Percentiles rank a stretch among this genome's conserved stretches.
These are phyloP conservation scores for Porites evermanni DNA, from an alignment of 92 coral and sea anemone species.

Conservation along the genomic window DNA sequence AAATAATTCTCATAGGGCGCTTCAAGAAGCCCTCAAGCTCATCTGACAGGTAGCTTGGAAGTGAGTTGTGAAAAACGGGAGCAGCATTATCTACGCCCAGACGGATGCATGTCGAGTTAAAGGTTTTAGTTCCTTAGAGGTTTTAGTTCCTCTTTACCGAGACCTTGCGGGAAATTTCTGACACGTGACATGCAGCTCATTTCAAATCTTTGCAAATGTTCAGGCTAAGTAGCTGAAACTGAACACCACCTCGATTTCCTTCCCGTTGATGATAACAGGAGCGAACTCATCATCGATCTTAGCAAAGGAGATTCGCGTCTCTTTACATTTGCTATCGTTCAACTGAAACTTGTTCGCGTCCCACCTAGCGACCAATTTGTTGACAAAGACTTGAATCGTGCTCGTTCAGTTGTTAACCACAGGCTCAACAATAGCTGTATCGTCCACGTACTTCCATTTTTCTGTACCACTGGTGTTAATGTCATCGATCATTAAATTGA, in stretches of 20 bases:
- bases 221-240: slow-evolving; percentile 43
- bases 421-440: slow-evolving; percentile 44
- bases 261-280: slow-evolving; percentile 15
- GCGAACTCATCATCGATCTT: slow-evolving; percentile 18
- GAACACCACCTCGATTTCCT: slow-evolving; percentile 4
- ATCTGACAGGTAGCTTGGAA: not conserved
- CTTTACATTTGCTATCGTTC: slow-evolving; percentile 41
- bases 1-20: slow-evolving; percentile 42
- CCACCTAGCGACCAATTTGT: slow-evolving; percentile 22
- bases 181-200: not conserved
- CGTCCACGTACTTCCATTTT: slow-evolving; percentile 48
- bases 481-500: not conserved
- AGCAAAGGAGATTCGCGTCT: slow-evolving; percentile 46
- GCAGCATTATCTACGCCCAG: slow-evolving; percentile 33
- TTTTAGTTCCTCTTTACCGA: slow-evolving; percentile 8
- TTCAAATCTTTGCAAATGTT: slow-evolving; percentile 33
- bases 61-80: too few relatives aligned
- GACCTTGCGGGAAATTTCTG: slow-evolving; percentile 41
- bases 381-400: slow-evolving; percentile 45
- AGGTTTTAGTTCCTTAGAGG: slow-evolving; percentile 12
- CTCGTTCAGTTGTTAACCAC: slow-evolving; percentile 39
- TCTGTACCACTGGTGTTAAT: slow-evolving; percentile 13
- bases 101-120: slow-evolving; percentile 52
- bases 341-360: slow-evolving; percentile 36
- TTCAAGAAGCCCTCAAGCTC: slow-evolving; percentile 51